Evolutionary conservation across 2,888 invertebrate species (phyloP).

Genomic region (Patella ulyssiponensis): DNA sequence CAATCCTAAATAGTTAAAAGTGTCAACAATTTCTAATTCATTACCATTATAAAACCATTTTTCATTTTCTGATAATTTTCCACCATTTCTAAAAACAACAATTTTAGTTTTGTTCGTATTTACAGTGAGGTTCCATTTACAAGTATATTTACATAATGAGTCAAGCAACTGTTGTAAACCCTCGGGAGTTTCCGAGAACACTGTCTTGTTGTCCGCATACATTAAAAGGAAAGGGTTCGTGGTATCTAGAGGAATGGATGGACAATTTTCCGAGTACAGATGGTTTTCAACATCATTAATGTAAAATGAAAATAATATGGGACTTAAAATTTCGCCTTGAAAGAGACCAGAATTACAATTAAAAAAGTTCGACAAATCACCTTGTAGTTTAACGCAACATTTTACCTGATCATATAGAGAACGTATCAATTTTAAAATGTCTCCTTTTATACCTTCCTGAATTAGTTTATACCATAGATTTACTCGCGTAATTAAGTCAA

Average conservation of each 20-base stretch:
- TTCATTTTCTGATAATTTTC: background rate
- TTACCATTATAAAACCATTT: background rate
- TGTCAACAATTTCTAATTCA: conserved; percentile 16
- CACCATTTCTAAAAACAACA: background rate
- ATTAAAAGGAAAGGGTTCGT: background rate
- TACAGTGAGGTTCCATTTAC: background rate
- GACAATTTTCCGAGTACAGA: background rate
- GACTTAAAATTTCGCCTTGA: background rate
- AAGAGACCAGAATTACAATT: background rate
- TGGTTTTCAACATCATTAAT: background rate
- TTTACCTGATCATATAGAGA: conserved; percentile 15
- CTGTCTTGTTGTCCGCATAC: background rate
- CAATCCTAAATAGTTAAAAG: conserved; percentile 13
- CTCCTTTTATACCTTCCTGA: conserved; percentile 13
- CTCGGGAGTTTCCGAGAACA: background rate
- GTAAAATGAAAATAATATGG: background rate
- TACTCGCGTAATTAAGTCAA: conserved; percentile 29
- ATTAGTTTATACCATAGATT: conserved; percentile 25
- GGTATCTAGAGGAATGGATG: background rate
- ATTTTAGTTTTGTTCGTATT: conserved; percentile 6
- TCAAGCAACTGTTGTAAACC: background rate
- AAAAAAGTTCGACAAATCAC: conserved; percentile 16
- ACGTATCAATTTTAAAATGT: conserved; percentile 17
- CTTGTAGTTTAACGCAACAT: conserved; percentile 12
- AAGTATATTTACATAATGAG: background rate